Evolutionary conservation across 2,113 vertebrate genomes (phyloP), one percentile per base, ranked within the genome.

Genomic region (Narcine bancroftii): DNA sequence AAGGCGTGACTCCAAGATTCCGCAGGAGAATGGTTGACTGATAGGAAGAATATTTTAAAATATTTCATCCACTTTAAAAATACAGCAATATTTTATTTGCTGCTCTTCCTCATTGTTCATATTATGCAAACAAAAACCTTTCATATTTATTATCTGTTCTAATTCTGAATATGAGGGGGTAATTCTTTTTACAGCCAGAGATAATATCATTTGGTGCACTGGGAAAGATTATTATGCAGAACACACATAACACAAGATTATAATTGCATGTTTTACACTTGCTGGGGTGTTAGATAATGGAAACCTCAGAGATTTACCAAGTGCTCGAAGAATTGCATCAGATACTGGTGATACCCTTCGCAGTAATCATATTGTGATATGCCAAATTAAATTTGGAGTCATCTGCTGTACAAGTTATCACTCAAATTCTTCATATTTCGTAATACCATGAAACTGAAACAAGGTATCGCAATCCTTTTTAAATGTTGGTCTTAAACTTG

Each of bases 161-260:
- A 81, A 29, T 81, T 50, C 45, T 81, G 45, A 10, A 45, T 81
- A 50, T 6, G 0, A 24, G 13, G 45, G 50, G 15, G 33, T n/a
- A n/a, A 60, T 50, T 56, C 29, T 85, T 85, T 81, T 85, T 85
- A 85, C 15, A 85, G 50, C 29, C n/a, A 33, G 47, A 33, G 13
- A n/a, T 33, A 85, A 85, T 53, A 56, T 85, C 50, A 85, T 56
- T 79, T 79, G 76, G 24, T 79, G 76, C 76, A 79, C 39, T 24
- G 42, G 6, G 42, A 79, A 79, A 24, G 15, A 73, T 73, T 50
- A 47, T 79, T 47, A 79, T 29, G 42, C 76, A 47, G 21, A 79
- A 47, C 76, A 47, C 76, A 29, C 6, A n/a, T 5, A 85, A 85
- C 2, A 60, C 17, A 56, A 85, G n/a, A 85, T 85, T 60, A 2